Evolutionary conservation across 2,888 invertebrate species (phyloP), one percentile per base, ranked within the genome.

Genomic region (Zootermopsis nevadensis): DNA sequence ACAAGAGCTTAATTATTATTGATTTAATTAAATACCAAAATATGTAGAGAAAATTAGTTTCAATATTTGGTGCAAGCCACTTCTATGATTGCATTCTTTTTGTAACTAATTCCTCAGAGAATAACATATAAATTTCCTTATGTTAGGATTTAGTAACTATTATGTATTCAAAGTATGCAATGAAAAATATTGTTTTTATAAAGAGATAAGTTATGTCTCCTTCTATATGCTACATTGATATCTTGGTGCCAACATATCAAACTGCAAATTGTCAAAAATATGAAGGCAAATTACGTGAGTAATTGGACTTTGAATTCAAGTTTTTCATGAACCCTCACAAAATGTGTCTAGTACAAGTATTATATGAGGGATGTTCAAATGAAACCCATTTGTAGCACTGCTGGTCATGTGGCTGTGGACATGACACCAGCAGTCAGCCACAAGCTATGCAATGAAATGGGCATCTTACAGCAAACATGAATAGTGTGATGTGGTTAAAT

Each of bases 271-370:
- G 69, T 33, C 69, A 69, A 69, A 69, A 31, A 74, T 74, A 8
- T 38, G n/a, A 74, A 74, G 74, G 74, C 74, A 74, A 74, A 74
- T 24, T 38, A 38, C 38, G 38, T 74, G 74, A 74, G 24, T 74
- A 74, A 74, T n/a, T 38, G n/a, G 74, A 74, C 38, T 38, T 38
- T 7, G n/a, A 42, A 74, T 38, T 38, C 22, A 33, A 30, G 30
- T 69, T 30, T n/a, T 69, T 19, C 69, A 69, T 69, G 19, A 31
- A 33, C 33, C 19, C 33, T 30, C 69, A 33, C 3, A 33, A 69
- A 33, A 33, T 19, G 69, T 22, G 30, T 66, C 27, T n/a, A 66
- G n/a, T n/a, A n/a, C n/a, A n/a, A n/a, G n/a, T n/a, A n/a, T n/a
- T n/a, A n/a, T n/a, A n/a, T n/a, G n/a, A n/a, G n/a, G n/a, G n/a